Evolutionary conservation across 2,797 vertebrate species (phyloP).

Genomic region (Falco rusticolus): DNA sequence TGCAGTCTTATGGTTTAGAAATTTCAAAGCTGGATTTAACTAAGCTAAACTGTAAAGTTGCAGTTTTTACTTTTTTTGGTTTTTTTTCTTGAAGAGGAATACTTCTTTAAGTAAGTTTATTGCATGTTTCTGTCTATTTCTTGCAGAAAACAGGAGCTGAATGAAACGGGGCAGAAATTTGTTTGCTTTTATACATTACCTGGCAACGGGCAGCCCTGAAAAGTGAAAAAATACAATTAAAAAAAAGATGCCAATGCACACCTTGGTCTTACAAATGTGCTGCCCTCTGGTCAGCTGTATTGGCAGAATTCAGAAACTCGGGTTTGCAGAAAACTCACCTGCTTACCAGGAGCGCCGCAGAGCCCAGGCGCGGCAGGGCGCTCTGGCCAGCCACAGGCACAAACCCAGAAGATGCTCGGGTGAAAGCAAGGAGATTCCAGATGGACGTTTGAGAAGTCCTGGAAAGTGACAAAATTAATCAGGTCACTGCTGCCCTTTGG

Average conservation of each 20-base stretch:
- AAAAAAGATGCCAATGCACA: background rate
- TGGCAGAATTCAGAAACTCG: background rate
- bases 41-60: background rate
- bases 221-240: background rate
- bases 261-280: background rate
- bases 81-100: background rate
- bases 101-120: background rate
- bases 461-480: background rate
- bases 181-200: background rate
- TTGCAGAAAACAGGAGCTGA: background rate
- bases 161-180: background rate
- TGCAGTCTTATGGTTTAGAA: background rate
- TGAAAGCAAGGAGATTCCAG: background rate
- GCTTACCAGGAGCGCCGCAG: background rate
- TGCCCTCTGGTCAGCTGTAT: background rate
- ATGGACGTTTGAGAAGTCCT: background rate
- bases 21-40: conserved; percentile 49
- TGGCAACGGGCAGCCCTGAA: background rate
- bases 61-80: background rate
- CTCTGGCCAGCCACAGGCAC: background rate
- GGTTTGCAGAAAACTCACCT: background rate
- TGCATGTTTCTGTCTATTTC: background rate
- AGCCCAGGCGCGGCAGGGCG: background rate
- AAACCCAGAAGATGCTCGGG: rapidly evolving
- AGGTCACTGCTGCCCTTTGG: background rate